phyloP scores from a whole-genome alignment of 1,140 invertebrate genomes.

The Phenacoccus solenopsis region DNA sequence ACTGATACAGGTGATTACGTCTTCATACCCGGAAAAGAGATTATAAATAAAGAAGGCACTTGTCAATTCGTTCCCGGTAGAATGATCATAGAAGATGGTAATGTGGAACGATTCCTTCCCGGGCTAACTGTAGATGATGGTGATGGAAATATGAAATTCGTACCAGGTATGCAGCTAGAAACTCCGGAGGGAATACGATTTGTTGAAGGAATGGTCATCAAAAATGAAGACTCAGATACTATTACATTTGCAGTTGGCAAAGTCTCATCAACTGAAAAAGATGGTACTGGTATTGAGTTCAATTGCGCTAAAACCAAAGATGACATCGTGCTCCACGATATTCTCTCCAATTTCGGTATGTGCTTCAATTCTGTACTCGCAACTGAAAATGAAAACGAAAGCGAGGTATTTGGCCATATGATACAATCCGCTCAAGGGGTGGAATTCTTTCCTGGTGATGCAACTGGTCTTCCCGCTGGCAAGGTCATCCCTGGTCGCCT shows the following conservation, averaged over 20 bases:
- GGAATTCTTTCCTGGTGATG: constrained; percentile 52
- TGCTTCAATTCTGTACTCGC: constrained; percentile 16
- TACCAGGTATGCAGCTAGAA: constrained; percentile 50
- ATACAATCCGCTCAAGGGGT: constrained; percentile 50
- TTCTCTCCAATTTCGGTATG: constrained; percentile 20
- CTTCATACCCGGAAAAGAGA: constrained; percentile 46
- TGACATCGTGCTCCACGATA: constrained; percentile 21
- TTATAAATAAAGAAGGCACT: constrained; percentile 37
- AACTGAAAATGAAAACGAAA: constrained; percentile 32
- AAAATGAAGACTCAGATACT: constrained; percentile 38
- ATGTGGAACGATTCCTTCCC: constrained; percentile 46
- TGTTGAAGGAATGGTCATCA: constrained; percentile 50
- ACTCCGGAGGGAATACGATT: constrained; percentile 50
- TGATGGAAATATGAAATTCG: constrained; percentile 39
- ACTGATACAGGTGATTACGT: constrained; percentile 41
- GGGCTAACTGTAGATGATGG: constrained; percentile 42
- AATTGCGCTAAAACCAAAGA: constrained; percentile 18
- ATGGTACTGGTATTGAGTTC: background rate
- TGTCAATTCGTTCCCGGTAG: constrained; percentile 51
- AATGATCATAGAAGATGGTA: constrained; percentile 39
- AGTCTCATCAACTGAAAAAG: constrained; percentile 36
- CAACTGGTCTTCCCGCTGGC: constrained; percentile 36
- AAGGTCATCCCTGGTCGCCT: constrained; percentile 53
- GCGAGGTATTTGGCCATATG: constrained; percentile 53
- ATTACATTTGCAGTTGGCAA: constrained; percentile 42